Conservation (phyloP, 2,113 vertebrate species). For the Cyprinodon tularosa region DNA sequence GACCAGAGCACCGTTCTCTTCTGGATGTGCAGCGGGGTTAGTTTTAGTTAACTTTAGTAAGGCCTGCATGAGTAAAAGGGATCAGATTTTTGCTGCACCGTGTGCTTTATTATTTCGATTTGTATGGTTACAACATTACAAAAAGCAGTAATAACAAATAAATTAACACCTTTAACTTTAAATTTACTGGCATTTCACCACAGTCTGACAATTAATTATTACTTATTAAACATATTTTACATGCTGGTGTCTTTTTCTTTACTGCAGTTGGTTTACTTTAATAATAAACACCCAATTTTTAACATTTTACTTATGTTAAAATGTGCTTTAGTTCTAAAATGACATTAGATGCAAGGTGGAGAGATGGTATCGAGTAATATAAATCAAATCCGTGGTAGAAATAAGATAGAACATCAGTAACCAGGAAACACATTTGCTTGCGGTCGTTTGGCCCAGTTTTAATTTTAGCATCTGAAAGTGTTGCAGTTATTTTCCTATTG, state of each 20-base stretch:
- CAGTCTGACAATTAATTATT: neutral
- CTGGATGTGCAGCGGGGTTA: too few species aligned
- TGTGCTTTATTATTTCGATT: too few species aligned
- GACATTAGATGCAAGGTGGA: neutral
- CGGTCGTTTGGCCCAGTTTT: slow-evolving; percentile 1
- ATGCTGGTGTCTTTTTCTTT: neutral
- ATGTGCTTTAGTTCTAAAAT: neutral
- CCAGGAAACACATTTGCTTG: slow-evolving; percentile 2
- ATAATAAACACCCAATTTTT: neutral
- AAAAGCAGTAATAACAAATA: too few species aligned
- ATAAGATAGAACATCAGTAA: neutral
- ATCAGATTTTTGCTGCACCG: too few species aligned
- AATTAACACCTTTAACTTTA: too few species aligned
- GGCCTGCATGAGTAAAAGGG: too few species aligned
- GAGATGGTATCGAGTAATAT: neutral
- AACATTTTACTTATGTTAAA: neutral
- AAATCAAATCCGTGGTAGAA: neutral
- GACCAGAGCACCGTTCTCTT: too few species aligned
- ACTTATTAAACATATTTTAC: neutral
- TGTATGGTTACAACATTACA: too few species aligned
- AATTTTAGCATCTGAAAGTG: neutral
- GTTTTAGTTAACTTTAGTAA: too few species aligned
- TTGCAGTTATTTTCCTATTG: neutral
- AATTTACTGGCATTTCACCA: neutral
- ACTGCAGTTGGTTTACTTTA: neutral